Conservation (phyloP, 2,797 vertebrate genomes). For the Percopsis omiscomaycus region DNA sequence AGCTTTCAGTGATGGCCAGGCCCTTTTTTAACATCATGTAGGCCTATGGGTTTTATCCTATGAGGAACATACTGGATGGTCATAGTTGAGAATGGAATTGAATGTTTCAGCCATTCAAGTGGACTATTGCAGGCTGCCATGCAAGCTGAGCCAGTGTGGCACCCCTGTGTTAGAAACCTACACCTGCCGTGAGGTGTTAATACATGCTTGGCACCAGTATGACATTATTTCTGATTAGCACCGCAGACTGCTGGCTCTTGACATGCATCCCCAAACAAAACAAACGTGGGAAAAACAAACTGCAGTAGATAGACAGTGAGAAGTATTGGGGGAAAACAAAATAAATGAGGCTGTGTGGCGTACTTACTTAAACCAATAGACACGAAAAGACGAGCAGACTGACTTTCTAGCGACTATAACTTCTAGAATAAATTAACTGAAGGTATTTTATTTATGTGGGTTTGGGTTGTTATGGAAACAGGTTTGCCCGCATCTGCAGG, state of each 20-base stretch:
- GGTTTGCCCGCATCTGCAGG: slow-evolving; percentile 41
- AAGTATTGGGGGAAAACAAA: neutral
- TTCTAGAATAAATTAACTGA: slow-evolving; percentile 49
- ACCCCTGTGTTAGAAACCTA: too few species aligned
- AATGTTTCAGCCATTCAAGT: too few species aligned
- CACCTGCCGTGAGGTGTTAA: neutral
- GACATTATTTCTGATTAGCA: slow-evolving; percentile 10
- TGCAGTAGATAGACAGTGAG: neutral
- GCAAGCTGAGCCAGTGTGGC: neutral
- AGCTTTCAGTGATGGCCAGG: too few species aligned
- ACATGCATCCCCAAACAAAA: neutral
- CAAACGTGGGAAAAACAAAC: neutral
- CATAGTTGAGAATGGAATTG: too few species aligned
- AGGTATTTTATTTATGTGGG: slow-evolving; percentile 36
- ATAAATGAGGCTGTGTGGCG: neutral
- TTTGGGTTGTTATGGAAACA: slow-evolving; percentile 69
- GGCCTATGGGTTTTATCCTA: too few species aligned
- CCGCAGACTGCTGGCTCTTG: neutral
- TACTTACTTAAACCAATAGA: neutral
- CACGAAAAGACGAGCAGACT: slow-evolving; percentile 26
- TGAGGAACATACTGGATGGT: too few species aligned
- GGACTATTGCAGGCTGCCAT: neutral
- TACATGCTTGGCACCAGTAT: neutral
- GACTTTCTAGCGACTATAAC: slow-evolving; percentile 32
- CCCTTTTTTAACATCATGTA: too few species aligned